Evolutionary conservation across 2,888 invertebrate genomes (phyloP).

Genomic region (Heliconius erato): DNA sequence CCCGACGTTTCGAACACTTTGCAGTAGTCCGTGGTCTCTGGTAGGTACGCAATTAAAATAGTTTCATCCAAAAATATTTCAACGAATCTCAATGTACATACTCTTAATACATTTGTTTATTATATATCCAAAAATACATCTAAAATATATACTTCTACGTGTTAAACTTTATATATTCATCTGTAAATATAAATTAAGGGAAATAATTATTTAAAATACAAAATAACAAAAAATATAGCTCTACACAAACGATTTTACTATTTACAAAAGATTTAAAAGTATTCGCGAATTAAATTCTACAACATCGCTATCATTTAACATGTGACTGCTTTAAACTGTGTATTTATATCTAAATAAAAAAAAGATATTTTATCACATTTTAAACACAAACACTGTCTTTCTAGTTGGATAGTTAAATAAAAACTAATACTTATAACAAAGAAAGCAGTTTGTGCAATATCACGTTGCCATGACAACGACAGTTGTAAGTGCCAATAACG

Average conservation of each 20-base stretch:
- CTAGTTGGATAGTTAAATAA: conserved; percentile 1
- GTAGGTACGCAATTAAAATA: too few relatives aligned
- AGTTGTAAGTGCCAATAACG: conserved; percentile 52
- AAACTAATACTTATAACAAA: not conserved
- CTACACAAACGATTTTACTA: not conserved
- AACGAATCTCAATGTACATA: not conserved
- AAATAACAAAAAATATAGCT: not conserved
- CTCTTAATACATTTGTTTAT: not conserved
- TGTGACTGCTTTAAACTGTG: not conserved
- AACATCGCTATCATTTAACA: not conserved
- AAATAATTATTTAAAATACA: not conserved
- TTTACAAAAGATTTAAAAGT: not conserved
- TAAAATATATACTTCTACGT: too few relatives aligned
- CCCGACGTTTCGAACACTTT: too few relatives aligned
- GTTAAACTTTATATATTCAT: not conserved
- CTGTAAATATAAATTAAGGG: not conserved
- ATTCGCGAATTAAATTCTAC: too few relatives aligned
- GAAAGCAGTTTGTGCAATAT: not conserved
- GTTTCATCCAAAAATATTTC: too few relatives aligned
- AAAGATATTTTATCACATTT: not conserved
- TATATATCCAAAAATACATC: too few relatives aligned
- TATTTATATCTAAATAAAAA: not conserved
- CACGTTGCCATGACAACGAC: conserved; percentile 59
- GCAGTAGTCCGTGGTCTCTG: too few relatives aligned
- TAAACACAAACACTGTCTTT: conserved; percentile 21